Percentiles rank a stretch among this genome's conserved stretches.
phyloP scores from a whole-genome alignment of 2,888 invertebrate species.

The Agrilus mali region DNA sequence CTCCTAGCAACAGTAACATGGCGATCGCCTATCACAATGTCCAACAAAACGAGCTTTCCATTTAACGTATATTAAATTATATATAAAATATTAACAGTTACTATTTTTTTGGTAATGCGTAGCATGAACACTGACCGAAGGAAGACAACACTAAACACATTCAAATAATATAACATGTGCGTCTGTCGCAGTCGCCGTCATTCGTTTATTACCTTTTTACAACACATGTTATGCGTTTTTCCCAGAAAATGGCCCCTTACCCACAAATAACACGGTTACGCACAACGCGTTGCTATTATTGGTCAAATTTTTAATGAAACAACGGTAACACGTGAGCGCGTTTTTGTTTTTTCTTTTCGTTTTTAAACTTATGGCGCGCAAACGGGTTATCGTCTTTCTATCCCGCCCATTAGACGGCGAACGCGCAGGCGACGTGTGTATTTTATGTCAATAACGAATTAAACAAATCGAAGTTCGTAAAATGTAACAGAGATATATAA shows the following conservation, averaged over 20 bases:
- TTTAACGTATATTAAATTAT: conserved; percentile 39
- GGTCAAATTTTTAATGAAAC: too few species aligned
- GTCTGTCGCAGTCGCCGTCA: not conserved
- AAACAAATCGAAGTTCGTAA: conserved; percentile 31
- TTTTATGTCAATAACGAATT: conserved; percentile 9
- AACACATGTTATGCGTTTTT: too few species aligned
- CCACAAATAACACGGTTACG: conserved; percentile 3
- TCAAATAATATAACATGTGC: conserved; percentile 19
- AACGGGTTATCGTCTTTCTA: too few species aligned
- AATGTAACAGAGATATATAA: conserved; percentile 42
- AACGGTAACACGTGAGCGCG: conserved; percentile 1
- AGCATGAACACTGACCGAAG: conserved; percentile 35
- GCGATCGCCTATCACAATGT: conserved; percentile 38
- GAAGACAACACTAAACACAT: conserved; percentile 35
- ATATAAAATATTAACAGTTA: conserved; percentile 40
- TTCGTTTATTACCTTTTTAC: too few species aligned
- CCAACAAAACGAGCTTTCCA: conserved; percentile 36
- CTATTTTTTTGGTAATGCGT: conserved; percentile 37
- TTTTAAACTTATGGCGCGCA: too few species aligned
- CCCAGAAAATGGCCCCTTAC: not conserved
- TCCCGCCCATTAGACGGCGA: too few species aligned
- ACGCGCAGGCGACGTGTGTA: too few species aligned
- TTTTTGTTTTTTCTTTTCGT: not conserved
- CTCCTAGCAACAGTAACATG: conserved; percentile 37
- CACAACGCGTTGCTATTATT: too few species aligned